phyloP scores from a whole-genome alignment of 2,888 invertebrate species.

The Aphidoletes aphidimyza region DNA sequence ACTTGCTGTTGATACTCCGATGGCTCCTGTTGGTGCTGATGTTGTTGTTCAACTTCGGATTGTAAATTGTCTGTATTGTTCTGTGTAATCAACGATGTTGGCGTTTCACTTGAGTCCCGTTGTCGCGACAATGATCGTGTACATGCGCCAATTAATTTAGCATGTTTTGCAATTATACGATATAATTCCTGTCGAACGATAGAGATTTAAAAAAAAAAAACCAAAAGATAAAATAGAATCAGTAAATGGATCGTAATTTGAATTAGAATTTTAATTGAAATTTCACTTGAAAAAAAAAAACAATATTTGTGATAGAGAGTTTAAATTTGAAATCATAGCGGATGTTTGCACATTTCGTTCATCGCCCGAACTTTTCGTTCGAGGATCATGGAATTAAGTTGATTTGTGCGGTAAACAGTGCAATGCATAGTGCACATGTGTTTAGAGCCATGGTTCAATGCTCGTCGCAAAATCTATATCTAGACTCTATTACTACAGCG shows the following conservation, averaged over 20 bases:
- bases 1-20: constrained; percentile 56
- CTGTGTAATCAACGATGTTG: constrained; percentile 59
- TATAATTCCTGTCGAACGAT: constrained; percentile 81
- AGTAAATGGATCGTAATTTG: too few species aligned
- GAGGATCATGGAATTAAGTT: too few species aligned
- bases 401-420: background rate
- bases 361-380: too few species aligned
- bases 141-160: constrained; percentile 84
- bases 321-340: background rate
- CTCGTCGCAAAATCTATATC: constrained; percentile 20
- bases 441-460: constrained; percentile 32
- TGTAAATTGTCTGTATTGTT: constrained; percentile 23
- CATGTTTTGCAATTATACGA: constrained; percentile 92
- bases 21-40: background rate
- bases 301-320: too few species aligned
- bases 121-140: constrained; percentile 71
- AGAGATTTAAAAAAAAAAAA: constrained; percentile 58
- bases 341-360: constrained; percentile 26
- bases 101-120: constrained; percentile 65
- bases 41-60: constrained; percentile 60
- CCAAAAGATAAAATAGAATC: constrained; percentile 56
- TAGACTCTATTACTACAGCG: too few species aligned
- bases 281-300: too few species aligned
- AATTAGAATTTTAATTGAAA: background rate
- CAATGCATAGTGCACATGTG: background rate